Evolutionary conservation across 2,888 invertebrate species (phyloP).

Genomic region (Melipona bicolor): DNA sequence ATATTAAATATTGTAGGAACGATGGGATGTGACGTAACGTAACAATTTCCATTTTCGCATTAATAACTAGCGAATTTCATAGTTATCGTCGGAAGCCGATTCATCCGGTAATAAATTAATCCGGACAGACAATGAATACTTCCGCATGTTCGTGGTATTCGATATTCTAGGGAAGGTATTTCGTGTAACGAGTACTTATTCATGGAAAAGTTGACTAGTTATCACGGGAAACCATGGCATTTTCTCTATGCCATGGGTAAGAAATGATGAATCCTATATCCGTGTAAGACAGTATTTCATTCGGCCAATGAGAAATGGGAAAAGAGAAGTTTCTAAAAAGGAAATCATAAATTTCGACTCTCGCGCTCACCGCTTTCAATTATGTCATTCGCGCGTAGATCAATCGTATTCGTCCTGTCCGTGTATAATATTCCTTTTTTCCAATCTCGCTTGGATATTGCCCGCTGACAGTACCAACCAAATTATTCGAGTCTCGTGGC

Average conservation of each 20-base stretch:
- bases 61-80: conserved; percentile 12
- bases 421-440: background rate
- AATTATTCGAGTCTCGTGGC: background rate
- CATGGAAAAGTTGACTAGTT: background rate
- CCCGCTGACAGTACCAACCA: background rate
- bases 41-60: conserved; percentile 31
- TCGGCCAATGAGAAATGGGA: conserved; percentile 1
- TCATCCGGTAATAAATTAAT: conserved; percentile 34
- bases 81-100: background rate
- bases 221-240: background rate
- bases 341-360: conserved; percentile 46
- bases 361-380: conserved; percentile 15
- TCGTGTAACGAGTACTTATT: background rate
- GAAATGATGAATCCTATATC: background rate
- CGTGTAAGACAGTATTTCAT: conserved; percentile 54
- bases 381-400: conserved; percentile 20
- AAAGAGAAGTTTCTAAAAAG: conserved; percentile 6
- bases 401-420: conserved; percentile 9
- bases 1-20: background rate
- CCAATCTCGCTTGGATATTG: background rate
- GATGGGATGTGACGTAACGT: background rate
- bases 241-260: background rate
- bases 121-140: conserved; percentile 18
- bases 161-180: background rate
- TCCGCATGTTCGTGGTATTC: background rate